Conservation (phyloP, 2,113 vertebrate species). For the Dasypus novemcinctus region DNA sequence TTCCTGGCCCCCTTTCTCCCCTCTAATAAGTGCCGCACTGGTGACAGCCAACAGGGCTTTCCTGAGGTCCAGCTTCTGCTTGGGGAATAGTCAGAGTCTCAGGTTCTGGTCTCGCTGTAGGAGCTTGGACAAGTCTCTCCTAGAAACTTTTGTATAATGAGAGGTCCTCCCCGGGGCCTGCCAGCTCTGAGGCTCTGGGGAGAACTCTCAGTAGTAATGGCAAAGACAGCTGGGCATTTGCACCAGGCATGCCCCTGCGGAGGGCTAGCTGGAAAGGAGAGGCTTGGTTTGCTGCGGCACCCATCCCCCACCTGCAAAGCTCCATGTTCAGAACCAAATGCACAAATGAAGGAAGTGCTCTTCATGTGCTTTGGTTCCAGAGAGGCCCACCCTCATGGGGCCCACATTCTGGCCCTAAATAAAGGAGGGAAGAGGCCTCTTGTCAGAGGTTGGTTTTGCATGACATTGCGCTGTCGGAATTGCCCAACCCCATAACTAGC, state of each 20-base stretch:
- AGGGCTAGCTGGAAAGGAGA: too few species aligned
- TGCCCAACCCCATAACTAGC: constrained; percentile 66
- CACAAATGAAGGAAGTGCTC: not conserved
- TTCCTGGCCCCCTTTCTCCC: not conserved
- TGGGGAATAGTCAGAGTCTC: not conserved
- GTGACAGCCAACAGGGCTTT: not conserved
- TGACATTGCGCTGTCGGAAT: constrained; percentile 58
- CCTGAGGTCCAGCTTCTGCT: not conserved
- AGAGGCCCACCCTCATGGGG: not conserved
- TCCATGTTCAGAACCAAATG: not conserved
- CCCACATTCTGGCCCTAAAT: not conserved
- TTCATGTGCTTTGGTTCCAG: not conserved
- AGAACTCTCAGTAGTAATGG: not conserved
- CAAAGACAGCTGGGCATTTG: not conserved
- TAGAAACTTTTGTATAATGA: not conserved
- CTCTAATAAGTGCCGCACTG: not conserved
- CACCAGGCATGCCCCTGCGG: too few species aligned
- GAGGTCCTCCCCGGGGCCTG: not conserved
- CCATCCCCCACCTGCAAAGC: too few species aligned
- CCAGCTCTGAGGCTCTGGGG: not conserved
- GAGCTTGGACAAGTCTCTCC: not conserved
- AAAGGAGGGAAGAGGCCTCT: not conserved
- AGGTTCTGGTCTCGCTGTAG: not conserved
- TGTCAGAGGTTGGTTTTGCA: not conserved
- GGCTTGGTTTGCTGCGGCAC: not conserved